phyloP scores from a whole-genome alignment of 2,888 invertebrate genomes.

The Cylloceria caligata region DNA sequence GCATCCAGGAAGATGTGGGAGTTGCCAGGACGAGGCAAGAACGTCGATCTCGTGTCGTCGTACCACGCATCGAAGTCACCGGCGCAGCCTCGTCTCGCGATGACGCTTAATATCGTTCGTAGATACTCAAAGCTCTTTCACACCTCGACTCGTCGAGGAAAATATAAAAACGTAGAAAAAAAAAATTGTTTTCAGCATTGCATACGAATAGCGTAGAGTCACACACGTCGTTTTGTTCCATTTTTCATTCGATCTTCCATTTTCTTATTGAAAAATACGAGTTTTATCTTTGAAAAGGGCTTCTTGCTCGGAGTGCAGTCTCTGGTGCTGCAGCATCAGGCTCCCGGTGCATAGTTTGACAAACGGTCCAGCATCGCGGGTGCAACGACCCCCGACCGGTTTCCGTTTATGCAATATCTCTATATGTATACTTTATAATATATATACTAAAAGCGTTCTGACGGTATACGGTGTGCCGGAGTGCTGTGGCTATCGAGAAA shows the following conservation, averaged over 20 bases:
- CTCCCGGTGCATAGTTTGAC: slow-evolving; percentile 22
- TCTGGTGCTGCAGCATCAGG: neutral
- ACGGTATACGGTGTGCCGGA: slow-evolving; percentile 54
- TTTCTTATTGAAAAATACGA: neutral
- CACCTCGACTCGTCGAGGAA: neutral
- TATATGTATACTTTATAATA: slow-evolving; percentile 15
- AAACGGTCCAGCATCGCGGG: slow-evolving; percentile 30
- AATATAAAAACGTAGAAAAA: neutral
- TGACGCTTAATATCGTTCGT: neutral
- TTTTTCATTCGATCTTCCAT: neutral
- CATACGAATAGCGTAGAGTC: neutral
- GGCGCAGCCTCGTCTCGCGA: neutral
- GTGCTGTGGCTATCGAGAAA: slow-evolving; percentile 60
- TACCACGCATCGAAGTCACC: slow-evolving; percentile 62
- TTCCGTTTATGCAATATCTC: slow-evolving; percentile 47
- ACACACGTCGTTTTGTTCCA: neutral
- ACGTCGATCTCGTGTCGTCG: slow-evolving; percentile 27
- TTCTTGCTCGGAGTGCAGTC: neutral
- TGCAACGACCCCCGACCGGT: slow-evolving; percentile 49
- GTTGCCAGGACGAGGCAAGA: slow-evolving; percentile 13
- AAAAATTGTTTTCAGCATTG: slow-evolving; percentile 2
- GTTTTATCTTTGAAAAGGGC: neutral
- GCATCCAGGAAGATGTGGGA: slow-evolving; percentile 1
- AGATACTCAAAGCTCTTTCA: slow-evolving; percentile 1
- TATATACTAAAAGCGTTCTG: slow-evolving; percentile 57